phyloP scores from a whole-genome alignment of 2,113 vertebrate genomes.

The Lophotis ruficrista region DNA sequence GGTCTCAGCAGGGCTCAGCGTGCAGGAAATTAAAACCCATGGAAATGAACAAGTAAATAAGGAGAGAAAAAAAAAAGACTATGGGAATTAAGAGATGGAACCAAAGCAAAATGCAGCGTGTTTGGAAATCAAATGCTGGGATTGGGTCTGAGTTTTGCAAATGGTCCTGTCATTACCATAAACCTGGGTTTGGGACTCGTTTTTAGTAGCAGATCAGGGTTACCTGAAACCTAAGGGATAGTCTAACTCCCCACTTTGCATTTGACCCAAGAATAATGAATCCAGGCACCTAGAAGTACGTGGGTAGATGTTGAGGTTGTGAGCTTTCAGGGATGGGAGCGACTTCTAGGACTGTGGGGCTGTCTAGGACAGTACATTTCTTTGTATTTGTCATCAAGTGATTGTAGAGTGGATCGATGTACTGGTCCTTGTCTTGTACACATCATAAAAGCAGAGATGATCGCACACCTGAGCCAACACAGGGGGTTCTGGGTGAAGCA shows the following conservation, averaged over 20 bases:
- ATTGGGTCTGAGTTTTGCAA: background rate
- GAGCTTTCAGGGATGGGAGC: background rate
- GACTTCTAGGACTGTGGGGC: background rate
- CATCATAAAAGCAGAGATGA: background rate
- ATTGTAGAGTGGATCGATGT: accelerated
- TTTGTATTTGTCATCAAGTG: background rate
- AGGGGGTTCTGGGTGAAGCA: background rate
- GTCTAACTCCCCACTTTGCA: accelerated
- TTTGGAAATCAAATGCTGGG: background rate
- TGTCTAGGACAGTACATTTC: background rate
- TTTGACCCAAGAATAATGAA: background rate
- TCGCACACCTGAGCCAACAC: accelerated
- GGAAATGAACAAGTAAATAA: constrained; percentile 23
- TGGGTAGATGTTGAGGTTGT: background rate
- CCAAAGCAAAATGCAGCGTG: accelerated
- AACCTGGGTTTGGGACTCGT: background rate
- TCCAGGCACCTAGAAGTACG: background rate
- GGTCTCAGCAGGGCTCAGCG: background rate
- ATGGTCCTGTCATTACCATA: background rate
- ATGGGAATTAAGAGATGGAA: background rate
- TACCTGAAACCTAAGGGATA: background rate
- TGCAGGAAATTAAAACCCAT: constrained; percentile 26
- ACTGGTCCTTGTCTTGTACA: background rate
- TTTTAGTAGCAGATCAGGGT: background rate
- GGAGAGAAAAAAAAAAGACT: background rate